Evolutionary conservation across 2,797 vertebrate species (phyloP).

Genomic region (Luscinia megarhynchos): DNA sequence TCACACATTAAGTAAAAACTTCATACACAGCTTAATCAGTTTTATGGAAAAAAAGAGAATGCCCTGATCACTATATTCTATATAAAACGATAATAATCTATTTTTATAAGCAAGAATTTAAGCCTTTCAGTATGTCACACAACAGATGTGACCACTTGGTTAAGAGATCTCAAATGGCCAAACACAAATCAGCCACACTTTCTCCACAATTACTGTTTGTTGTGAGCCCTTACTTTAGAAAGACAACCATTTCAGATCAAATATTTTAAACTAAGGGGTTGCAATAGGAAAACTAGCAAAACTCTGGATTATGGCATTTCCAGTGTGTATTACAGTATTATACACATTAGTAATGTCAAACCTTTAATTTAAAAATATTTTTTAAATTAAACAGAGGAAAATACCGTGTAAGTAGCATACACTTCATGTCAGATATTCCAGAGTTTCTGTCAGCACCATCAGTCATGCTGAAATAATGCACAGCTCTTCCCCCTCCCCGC

Average conservation of each 20-base stretch:
- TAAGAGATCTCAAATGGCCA: background rate
- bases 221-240: background rate
- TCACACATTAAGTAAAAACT: background rate
- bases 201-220: background rate
- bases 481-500: background rate
- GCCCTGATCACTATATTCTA: background rate
- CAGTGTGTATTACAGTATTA: background rate
- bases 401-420: background rate
- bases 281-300: background rate
- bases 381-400: slow-evolving; percentile 10
- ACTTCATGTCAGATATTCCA: slow-evolving; percentile 48
- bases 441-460: slow-evolving; percentile 39
- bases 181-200: background rate
- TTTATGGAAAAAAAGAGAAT: background rate
- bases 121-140: background rate
- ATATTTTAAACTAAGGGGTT: background rate
- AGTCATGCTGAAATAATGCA: slow-evolving; percentile 63
- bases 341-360: background rate
- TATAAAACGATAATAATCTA: background rate
- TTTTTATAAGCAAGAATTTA: background rate
- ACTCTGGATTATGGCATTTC: background rate
- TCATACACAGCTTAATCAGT: background rate
- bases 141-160: background rate
- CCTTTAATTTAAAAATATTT: slow-evolving; percentile 37
- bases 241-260: background rate